Percentiles rank a stretch among this genome's conserved stretches.
These are phyloP conservation scores for Tarsius wallacei DNA, from an alignment of 2,797 vertebrate genomes.

Conservation along the genomic window DNA sequence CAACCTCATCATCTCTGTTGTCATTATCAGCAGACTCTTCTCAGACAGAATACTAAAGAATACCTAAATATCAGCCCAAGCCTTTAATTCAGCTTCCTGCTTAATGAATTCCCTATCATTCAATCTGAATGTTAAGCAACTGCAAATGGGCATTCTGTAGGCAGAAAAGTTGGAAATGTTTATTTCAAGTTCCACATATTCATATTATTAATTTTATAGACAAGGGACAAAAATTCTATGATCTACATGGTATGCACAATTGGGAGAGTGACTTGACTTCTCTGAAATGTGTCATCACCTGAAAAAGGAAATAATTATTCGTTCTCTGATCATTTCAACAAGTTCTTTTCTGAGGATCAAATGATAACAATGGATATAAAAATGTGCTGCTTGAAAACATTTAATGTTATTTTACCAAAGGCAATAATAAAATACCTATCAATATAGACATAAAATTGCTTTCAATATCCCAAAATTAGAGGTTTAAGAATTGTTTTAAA, in stretches of 20 bases:
- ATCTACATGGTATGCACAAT: neutral
- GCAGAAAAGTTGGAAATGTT: conserved; percentile 58
- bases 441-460: neutral
- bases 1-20: conserved; percentile 35
- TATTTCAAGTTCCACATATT: conserved; percentile 7
- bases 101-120: conserved; percentile 60
- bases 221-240: neutral
- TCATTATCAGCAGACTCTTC: conserved; percentile 78
- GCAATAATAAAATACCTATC: neutral
- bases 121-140: conserved; percentile 77
- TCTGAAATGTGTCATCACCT: neutral
- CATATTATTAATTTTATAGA: neutral
- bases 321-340: neutral
- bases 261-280: neutral
- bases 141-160: conserved; percentile 74
- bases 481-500: neutral
- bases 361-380: neutral
- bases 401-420: neutral
- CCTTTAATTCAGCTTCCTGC: conserved; percentile 82
- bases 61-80: conserved; percentile 72
- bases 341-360: neutral
- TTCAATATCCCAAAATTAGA: neutral
- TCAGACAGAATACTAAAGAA: conserved; percentile 79
- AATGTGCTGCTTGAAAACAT: neutral
- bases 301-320: neutral